Base-by-base conservation (phyloP, 1,140 invertebrate genomes). In the Megathymus violae region DNA sequence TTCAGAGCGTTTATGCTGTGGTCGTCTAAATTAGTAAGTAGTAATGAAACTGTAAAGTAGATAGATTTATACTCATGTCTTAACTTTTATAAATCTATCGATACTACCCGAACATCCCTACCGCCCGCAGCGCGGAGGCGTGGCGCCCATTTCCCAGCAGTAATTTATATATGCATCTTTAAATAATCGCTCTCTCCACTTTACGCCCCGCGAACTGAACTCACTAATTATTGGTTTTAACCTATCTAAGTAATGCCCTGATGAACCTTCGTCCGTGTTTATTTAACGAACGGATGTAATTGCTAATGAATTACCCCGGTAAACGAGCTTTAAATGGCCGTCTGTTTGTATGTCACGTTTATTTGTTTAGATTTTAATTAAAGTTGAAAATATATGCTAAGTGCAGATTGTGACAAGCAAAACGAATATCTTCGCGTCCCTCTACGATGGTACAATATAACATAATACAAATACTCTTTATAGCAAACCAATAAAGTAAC, bases 111-210 rank as follows among this genome's bases (percentile, higher is more conserved):
- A 61, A 10, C 82, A 69, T 69, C 78, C 16, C 76, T 80, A 82
- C 15, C 47, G 64, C 77, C 73, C 15, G 52, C 62, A 70, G 76
- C 80, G 74, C 22, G 64, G 51, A 59, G 85, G 87, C 85, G 85
- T 75, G 79, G 50, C 80, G 15, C 69, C 78, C 76, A 85, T 89
- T 82, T 75, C 75, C 69, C 61, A 71, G 51, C 73, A 74, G 82
- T 88, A 90, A 88, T 87, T 86, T 84, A 89, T 86, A 78, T 82
- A 64, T 64, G 65, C 72, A 74, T 77, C 67, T 74, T 82, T 84
- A 86, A n/a, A n/a, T n/a, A 86, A 87, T 87, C 73, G 71, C 54
- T 65, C 68, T 71, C 78, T 74, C 72, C 78, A 77, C 81, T 80
- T 79, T 78, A 78, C 76, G 69, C 74, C 69, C 65, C 67, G 71